Percentiles rank a stretch among this genome's conserved stretches.
phyloP scores from a whole-genome alignment of 64 coral and sea anemone species.

The Montipora efflorescens region DNA sequence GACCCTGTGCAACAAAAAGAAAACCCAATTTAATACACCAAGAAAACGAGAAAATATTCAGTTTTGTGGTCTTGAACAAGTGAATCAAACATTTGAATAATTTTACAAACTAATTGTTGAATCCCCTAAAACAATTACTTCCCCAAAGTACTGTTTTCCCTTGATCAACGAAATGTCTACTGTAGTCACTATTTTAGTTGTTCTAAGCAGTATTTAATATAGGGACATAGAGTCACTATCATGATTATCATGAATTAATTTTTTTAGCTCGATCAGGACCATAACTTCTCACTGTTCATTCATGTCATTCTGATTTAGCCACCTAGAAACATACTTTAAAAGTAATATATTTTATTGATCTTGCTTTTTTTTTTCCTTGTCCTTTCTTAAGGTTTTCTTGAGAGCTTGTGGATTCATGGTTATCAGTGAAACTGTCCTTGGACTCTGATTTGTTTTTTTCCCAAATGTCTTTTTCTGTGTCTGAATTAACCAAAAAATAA shows the following conservation, averaged over 20 bases:
- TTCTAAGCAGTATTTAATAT: too few relatives aligned
- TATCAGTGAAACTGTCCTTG: constrained; percentile 23
- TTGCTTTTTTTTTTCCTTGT: constrained; percentile 19
- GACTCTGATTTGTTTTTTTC: constrained; percentile 5
- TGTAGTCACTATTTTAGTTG: too few relatives aligned
- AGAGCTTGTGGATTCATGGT: constrained; percentile 44
- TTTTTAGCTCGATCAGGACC: neutral
- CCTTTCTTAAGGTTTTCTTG: constrained; percentile 14
- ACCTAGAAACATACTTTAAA: neutral
- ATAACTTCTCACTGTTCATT: neutral
- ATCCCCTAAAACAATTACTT: too few relatives aligned
- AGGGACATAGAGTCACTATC: too few relatives aligned
- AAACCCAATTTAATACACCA: neutral
- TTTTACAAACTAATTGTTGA: too few relatives aligned
- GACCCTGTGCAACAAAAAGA: neutral
- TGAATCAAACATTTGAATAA: neutral
- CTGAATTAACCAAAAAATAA: neutral
- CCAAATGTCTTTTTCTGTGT: constrained; percentile 7
- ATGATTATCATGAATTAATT: too few relatives aligned
- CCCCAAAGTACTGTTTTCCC: too few relatives aligned
- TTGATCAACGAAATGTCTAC: too few relatives aligned
- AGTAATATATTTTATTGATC: constrained; percentile 6
- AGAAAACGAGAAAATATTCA: neutral
- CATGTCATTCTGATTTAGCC: neutral
- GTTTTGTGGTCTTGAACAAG: neutral